phyloP scores from a whole-genome alignment of 2,113 vertebrate genomes.

The Pseudonaja textilis region DNA sequence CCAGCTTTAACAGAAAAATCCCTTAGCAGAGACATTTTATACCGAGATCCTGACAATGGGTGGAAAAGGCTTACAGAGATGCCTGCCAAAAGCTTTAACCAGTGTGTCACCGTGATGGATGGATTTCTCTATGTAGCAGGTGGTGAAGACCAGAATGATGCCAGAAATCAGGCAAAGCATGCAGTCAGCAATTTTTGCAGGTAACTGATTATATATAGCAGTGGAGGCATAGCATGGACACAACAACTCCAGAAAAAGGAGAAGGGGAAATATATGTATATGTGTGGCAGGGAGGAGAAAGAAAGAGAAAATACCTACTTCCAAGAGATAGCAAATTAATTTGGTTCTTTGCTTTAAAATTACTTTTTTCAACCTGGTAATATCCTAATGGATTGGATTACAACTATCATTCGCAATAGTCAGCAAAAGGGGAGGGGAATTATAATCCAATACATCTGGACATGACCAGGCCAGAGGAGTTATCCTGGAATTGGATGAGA shows the following conservation, averaged over 20 bases:
- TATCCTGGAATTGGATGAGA: not conserved
- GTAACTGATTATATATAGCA: slow-evolving; percentile 67
- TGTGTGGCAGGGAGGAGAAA: not conserved
- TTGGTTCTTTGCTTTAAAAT: not conserved
- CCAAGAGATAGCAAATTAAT: not conserved
- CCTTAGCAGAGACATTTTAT: slow-evolving; percentile 94
- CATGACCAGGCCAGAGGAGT: not conserved
- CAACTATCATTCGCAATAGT: not conserved
- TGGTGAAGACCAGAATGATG: slow-evolving; percentile 98
- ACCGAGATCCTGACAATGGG: slow-evolving; percentile 89
- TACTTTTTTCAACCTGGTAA: not conserved
- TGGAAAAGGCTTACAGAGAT: slow-evolving; percentile 97
- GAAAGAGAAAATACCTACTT: not conserved
- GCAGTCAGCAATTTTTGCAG: slow-evolving; percentile 99
- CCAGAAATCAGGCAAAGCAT: slow-evolving; percentile 98
- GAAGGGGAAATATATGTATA: not conserved
- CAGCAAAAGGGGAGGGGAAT: not conserved
- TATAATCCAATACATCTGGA: not conserved
- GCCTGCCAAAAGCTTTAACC: slow-evolving; percentile 98
- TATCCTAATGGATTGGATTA: not conserved
- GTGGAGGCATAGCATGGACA: not conserved
- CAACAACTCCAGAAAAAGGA: not conserved
- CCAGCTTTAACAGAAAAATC: slow-evolving; percentile 96
- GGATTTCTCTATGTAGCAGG: slow-evolving; percentile 97
- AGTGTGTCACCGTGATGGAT: slow-evolving; percentile 94